Evolutionary conservation across 1,140 invertebrate genomes (phyloP).

Genomic region (Cydia strobilella): DNA sequence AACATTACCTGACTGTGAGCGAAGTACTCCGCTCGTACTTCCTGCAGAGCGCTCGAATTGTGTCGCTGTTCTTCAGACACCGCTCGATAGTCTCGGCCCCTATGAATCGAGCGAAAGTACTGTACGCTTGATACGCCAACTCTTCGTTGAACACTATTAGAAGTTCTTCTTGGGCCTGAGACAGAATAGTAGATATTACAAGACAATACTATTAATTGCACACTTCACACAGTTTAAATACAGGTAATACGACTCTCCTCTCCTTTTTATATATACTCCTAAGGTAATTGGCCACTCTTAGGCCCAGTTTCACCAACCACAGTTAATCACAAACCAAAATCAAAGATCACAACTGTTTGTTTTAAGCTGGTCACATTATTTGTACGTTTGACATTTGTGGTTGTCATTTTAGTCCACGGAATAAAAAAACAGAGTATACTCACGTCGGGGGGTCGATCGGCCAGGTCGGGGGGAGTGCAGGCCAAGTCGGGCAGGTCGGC

Average conservation of each 20-base stretch:
- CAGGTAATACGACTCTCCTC: too few species aligned
- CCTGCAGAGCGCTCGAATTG: constrained; percentile 88
- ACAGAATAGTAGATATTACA: background rate
- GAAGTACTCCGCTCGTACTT: constrained; percentile 82
- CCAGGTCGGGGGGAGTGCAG: constrained; percentile 63
- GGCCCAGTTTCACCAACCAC: too few species aligned
- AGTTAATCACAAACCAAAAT: too few species aligned
- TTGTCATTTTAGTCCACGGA: too few species aligned
- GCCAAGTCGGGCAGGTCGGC: constrained; percentile 65
- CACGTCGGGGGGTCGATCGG: constrained; percentile 42
- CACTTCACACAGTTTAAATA: too few species aligned
- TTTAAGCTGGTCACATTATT: too few species aligned
- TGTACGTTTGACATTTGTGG: too few species aligned
- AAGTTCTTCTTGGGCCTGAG: constrained; percentile 88
- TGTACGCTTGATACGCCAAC: constrained; percentile 90
- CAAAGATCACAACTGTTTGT: too few species aligned
- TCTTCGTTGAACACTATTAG: constrained; percentile 90
- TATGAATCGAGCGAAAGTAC: constrained; percentile 89
- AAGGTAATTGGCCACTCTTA: too few species aligned
- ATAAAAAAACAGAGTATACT: too few species aligned
- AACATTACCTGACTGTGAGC: constrained; percentile 57
- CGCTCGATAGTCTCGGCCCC: constrained; percentile 86
- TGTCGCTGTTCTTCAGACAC: constrained; percentile 87
- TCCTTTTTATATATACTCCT: too few species aligned
- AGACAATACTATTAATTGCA: too few species aligned